These are phyloP conservation scores for Hylia prasina DNA, from an alignment of 2,113 vertebrate genomes.

Conservation along the genomic window DNA sequence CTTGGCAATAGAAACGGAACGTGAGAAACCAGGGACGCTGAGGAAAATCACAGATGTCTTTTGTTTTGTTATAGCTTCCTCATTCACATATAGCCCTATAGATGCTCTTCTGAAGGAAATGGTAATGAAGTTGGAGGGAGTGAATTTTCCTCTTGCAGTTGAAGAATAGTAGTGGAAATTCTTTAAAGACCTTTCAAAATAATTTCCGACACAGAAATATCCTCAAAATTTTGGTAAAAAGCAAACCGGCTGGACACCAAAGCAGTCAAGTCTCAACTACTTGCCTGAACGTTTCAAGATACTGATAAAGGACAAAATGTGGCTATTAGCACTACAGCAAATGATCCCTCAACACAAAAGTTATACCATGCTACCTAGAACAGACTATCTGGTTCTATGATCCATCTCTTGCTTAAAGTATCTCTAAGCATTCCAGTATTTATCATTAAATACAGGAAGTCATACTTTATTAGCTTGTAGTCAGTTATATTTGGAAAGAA, in stretches of 20 bases:
- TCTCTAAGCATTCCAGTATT: not conserved
- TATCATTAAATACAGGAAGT: not conserved
- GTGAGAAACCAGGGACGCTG: not conserved
- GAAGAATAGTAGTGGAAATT: conserved; percentile 27
- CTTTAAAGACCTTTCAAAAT: conserved; percentile 15
- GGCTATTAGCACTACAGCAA: not conserved
- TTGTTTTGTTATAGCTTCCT: not conserved
- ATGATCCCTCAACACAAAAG: not conserved
- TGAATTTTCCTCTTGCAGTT: conserved; percentile 33
- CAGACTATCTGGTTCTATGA: not conserved
- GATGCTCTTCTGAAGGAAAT: conserved; percentile 18
- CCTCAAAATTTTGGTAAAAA: not conserved
- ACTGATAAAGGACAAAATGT: not conserved
- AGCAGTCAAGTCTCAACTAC: not conserved
- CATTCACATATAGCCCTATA: conserved; percentile 32
- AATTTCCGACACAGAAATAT: not conserved
- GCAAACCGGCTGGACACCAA: not conserved
- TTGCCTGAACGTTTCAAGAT: not conserved
- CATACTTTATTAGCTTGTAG: not conserved
- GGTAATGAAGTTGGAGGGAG: conserved; percentile 28
- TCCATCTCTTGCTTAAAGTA: not conserved
- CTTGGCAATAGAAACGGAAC: not conserved
- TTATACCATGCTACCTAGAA: not conserved
- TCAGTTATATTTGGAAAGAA: not conserved
- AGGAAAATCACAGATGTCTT: not conserved